A percentile compares a stretch with the other conserved stretches of the same genome.
These are phyloP conservation scores for Leptinotarsa haldemani DNA, from an alignment of 2,888 invertebrate species.

Conservation along the genomic window DNA sequence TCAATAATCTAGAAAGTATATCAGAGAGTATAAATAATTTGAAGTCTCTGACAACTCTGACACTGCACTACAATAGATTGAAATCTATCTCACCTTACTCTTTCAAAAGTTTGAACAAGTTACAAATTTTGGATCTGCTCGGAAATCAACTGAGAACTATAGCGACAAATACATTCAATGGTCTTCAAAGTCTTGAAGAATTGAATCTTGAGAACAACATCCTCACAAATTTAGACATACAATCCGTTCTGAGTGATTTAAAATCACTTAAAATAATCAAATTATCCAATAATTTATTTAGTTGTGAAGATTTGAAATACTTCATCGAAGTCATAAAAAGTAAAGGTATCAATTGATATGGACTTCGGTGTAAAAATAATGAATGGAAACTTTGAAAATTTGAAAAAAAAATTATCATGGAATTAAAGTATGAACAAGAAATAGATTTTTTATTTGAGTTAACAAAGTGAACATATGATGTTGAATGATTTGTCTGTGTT, in stretches of 20 bases:
- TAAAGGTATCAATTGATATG: background rate
- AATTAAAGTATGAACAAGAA: too few species aligned
- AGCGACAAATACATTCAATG: background rate
- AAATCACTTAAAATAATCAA: background rate
- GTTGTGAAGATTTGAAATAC: background rate
- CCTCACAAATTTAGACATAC: background rate
- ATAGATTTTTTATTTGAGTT: too few species aligned
- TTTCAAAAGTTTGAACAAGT: background rate
- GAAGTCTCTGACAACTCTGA: background rate
- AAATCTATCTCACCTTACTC: background rate
- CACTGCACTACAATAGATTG: slow-evolving; percentile 2
- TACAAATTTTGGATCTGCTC: background rate
- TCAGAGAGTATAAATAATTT: background rate
- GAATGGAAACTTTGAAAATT: background rate
- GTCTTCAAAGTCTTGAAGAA: background rate
- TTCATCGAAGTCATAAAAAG: background rate
- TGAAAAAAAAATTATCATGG: background rate
- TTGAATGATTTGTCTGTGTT: too few species aligned
- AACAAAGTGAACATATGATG: too few species aligned
- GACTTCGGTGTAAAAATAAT: background rate
- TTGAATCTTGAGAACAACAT: background rate
- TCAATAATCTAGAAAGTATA: background rate
- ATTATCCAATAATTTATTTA: background rate
- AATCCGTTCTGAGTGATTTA: background rate
- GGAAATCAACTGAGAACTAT: background rate